Evolutionary conservation across 2,113 vertebrate species (phyloP), one percentile per base, ranked within the genome.

Genomic region (Polypterus bichir): DNA sequence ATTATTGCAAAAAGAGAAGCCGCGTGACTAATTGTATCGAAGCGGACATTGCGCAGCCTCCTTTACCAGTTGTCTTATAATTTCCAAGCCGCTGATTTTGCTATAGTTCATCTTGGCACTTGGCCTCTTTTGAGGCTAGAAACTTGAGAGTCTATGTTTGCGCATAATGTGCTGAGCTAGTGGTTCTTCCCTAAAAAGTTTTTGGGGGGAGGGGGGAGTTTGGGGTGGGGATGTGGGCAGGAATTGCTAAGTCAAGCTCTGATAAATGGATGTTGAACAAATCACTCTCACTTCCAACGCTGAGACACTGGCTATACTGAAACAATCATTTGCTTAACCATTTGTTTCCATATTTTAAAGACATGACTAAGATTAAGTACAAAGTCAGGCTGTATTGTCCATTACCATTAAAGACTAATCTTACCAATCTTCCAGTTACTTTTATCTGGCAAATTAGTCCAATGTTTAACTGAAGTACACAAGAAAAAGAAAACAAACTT

Each of bases 161-260:
- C 44, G 62, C 27, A 66, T 49, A 71, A 73, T 67, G 64, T 70
- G 70, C 70, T 74, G 73, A 74, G 70, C 63, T 68, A 58, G 67
- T 62, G 46, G 57, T 69, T 73, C 65, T 67, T 64, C 61, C 58
- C 45, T 61, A 56, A 49, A 62, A 65, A 45, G 44, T 45, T 27
- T 6, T 7, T 62, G 51, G n/a, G 53, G 66, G 61, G 63, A 65
- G 56, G n/a, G 53, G 66, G 61, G 63, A 65, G 56, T 58, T 45
- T 27, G 44, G 9, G 62, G 54, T n/a, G 53, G 61, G 67, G 69
- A 67, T 66, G 61, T 48, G 66, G 61, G 10, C 27, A 49, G 9
- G 49, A 6, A 59, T 52, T 52, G 4, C 10, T 44, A 8, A 6
- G 10, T 27, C 56, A 45, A 44, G 27, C 44, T 48, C 9, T 9